These are phyloP conservation scores for Caenorhabditis tropicalis DNA, from an alignment of 1,140 invertebrate genomes.

Conservation along the genomic window DNA sequence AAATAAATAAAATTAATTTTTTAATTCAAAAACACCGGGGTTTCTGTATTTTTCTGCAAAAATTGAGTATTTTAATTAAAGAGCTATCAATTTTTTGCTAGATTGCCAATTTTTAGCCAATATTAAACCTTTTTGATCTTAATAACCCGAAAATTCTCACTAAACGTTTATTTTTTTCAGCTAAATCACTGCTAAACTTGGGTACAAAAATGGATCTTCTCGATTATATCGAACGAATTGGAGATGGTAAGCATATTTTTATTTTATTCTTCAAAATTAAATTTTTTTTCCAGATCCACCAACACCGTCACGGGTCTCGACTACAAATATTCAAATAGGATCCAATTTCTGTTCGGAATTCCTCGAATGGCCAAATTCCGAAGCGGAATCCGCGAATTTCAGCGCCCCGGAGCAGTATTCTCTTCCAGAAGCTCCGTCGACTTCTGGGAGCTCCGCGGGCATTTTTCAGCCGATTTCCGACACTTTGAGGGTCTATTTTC, in stretches of 20 bases:
- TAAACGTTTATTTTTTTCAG: not conserved
- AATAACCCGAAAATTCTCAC: too few relatives aligned
- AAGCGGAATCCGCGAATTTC: not conserved
- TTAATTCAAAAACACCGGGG: too few relatives aligned
- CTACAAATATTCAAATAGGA: not conserved
- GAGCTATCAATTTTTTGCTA: too few relatives aligned
- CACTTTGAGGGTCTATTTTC: not conserved
- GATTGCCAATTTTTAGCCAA: slow-evolving; percentile 6
- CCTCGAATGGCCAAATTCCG: slow-evolving; percentile 18
- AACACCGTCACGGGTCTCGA: not conserved
- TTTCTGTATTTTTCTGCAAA: not conserved
- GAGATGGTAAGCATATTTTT: not conserved
- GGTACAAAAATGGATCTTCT: slow-evolving; percentile 25
- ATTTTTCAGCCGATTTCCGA: slow-evolving; percentile 9
- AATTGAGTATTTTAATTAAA: too few relatives aligned
- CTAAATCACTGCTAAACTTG: not conserved
- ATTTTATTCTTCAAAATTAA: not conserved
- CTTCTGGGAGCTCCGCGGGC: not conserved
- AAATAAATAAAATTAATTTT: not conserved
- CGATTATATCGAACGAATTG: slow-evolving; percentile 21
- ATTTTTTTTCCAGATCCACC: not conserved
- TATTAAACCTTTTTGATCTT: not conserved
- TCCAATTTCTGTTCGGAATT: not conserved
- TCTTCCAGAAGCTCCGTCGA: not conserved
- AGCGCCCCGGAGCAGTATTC: not conserved